Evolutionary conservation across 2,797 vertebrate species (phyloP).

Genomic region (Erithacus rubecula): DNA sequence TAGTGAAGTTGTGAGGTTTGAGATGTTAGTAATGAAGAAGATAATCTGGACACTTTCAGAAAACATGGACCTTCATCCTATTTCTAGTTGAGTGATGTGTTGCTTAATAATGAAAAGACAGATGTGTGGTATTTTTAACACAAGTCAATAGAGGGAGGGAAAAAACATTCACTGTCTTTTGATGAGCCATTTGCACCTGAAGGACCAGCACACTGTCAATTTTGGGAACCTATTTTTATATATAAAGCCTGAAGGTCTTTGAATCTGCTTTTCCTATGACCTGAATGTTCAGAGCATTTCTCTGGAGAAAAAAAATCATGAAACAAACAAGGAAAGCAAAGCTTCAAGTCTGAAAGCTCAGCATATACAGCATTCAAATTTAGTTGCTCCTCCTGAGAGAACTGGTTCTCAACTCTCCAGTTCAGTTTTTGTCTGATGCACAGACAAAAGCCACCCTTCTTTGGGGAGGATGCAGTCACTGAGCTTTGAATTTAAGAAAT

Average conservation of each 20-base stretch:
- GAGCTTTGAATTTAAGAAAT: background rate
- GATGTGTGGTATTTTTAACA: conserved; percentile 14
- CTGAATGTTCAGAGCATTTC: background rate
- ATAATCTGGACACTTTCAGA: background rate
- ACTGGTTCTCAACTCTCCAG: background rate
- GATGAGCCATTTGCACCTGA: background rate
- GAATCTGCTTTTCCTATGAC: background rate
- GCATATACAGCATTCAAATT: background rate
- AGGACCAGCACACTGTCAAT: background rate
- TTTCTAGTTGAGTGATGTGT: background rate
- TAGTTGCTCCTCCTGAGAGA: background rate
- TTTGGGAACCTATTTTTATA: background rate
- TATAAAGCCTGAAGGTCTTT: background rate
- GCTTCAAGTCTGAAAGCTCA: background rate
- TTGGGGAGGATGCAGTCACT: background rate
- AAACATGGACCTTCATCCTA: background rate
- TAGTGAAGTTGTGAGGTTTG: background rate
- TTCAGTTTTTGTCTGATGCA: background rate
- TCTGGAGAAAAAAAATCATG: background rate
- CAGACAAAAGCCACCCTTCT: background rate
- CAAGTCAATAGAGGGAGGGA: background rate
- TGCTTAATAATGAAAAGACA: background rate
- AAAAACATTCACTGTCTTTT: background rate
- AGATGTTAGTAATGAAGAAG: background rate
- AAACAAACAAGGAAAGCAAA: background rate